These are phyloP conservation scores for Colinus virginianus DNA, from an alignment of 2,113 vertebrate species.

Conservation along the genomic window DNA sequence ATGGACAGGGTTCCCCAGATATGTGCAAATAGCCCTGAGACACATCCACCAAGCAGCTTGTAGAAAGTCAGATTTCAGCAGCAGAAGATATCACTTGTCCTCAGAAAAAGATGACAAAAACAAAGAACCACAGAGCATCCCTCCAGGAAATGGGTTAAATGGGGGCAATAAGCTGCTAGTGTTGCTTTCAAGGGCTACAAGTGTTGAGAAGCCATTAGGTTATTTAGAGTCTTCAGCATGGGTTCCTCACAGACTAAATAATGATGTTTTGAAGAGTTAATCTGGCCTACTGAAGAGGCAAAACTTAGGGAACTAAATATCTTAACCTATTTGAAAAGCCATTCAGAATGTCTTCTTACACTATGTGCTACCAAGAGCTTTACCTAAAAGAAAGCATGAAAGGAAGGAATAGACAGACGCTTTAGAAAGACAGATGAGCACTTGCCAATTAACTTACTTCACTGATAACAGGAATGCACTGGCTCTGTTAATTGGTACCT, in stretches of 20 bases:
- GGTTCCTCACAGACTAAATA: neutral
- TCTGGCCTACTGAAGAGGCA: neutral
- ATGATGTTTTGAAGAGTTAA: neutral
- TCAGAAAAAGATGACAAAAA: neutral
- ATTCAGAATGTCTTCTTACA: neutral
- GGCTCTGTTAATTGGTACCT: neutral
- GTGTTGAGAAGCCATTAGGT: neutral
- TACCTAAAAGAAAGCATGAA: rapidly evolving
- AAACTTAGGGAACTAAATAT: neutral
- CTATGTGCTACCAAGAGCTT: neutral
- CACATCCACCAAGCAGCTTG: neutral
- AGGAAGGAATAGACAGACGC: neutral
- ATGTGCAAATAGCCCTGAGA: neutral
- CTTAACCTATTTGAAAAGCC: neutral
- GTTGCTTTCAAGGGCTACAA: neutral
- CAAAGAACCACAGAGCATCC: neutral
- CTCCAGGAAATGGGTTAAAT: neutral
- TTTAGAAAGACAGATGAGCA: neutral
- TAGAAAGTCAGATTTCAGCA: neutral
- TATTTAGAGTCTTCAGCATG: neutral
- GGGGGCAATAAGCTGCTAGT: neutral
- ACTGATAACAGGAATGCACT: neutral
- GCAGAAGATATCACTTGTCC: neutral
- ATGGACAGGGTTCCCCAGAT: neutral
- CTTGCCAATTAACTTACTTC: neutral